phyloP scores from a whole-genome alignment of 2,888 invertebrate species.

The Glyphotaelius pellucidus region DNA sequence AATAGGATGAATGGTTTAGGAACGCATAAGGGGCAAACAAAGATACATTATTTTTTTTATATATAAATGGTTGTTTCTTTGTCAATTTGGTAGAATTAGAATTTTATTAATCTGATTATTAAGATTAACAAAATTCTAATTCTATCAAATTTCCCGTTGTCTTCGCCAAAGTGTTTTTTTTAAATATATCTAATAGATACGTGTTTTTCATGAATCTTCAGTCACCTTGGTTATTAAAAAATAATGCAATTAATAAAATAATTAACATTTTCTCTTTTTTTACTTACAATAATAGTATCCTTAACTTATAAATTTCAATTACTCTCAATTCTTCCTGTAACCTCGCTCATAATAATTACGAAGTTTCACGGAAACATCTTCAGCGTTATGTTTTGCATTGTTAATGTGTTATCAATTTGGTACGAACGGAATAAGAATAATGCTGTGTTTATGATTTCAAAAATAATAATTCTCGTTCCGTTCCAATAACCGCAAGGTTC shows the following conservation, averaged over 20 bases:
- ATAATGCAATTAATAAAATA: background rate
- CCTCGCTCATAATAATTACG: background rate
- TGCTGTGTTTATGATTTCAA: background rate
- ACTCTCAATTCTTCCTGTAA: background rate
- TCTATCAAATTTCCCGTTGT: too few species aligned
- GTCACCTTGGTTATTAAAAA: background rate
- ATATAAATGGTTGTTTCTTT: too few species aligned
- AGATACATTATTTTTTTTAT: too few species aligned
- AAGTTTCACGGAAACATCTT: background rate
- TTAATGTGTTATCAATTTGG: background rate
- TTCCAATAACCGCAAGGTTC: constrained; percentile 43
- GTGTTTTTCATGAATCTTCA: background rate
- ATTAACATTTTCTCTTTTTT: background rate
- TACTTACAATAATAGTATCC: background rate
- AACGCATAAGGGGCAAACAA: too few species aligned
- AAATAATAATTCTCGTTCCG: constrained; percentile 18
- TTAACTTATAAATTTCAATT: too few species aligned
- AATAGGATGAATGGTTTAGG: too few species aligned
- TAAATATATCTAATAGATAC: too few species aligned
- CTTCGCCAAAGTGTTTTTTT: too few species aligned
- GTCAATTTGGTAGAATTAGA: too few species aligned
- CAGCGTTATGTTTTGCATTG: background rate
- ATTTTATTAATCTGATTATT: too few species aligned
- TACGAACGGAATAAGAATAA: background rate
- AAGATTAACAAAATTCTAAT: too few species aligned